Evolutionary conservation across 2,113 vertebrate species (phyloP).

Genomic region (Etheostoma cragini): DNA sequence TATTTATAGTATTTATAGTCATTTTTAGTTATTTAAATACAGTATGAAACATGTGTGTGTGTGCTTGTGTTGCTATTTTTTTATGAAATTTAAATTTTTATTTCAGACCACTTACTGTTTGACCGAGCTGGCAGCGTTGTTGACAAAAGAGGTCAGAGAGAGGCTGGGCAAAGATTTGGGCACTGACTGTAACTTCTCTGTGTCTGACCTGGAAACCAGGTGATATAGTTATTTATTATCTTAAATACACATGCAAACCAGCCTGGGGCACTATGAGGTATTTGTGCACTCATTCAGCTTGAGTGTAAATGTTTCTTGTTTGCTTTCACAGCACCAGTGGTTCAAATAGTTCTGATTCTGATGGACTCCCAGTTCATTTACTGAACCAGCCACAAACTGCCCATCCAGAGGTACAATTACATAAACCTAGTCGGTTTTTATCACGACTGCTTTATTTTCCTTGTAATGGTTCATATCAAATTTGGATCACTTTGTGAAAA

Average conservation of each 20-base stretch:
- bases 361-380: constrained; percentile 84
- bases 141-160: constrained; percentile 78
- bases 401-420: constrained; percentile 47
- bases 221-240: constrained; percentile 48
- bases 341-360: constrained; percentile 91
- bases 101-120: constrained; percentile 76
- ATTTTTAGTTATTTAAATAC: not conserved
- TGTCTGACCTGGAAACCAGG: constrained; percentile 93
- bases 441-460: not conserved
- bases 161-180: constrained; percentile 77
- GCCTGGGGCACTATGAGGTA: not conserved
- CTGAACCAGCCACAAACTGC: constrained; percentile 60
- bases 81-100: not conserved
- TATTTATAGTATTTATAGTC: too few species aligned
- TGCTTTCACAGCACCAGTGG: constrained; percentile 87
- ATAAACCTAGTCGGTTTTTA: not conserved
- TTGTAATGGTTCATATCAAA: not conserved
- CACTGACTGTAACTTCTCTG: constrained; percentile 76
- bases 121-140: constrained; percentile 77
- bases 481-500: not conserved
- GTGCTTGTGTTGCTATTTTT: not conserved
- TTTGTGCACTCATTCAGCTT: not conserved
- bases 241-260: not conserved
- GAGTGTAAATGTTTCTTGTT: constrained; percentile 16
- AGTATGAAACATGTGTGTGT: not conserved